A percentile compares a stretch with the other conserved stretches of the same genome.
phyloP scores from a whole-genome alignment of 2,888 invertebrate species.

The Drosophila falleni region DNA sequence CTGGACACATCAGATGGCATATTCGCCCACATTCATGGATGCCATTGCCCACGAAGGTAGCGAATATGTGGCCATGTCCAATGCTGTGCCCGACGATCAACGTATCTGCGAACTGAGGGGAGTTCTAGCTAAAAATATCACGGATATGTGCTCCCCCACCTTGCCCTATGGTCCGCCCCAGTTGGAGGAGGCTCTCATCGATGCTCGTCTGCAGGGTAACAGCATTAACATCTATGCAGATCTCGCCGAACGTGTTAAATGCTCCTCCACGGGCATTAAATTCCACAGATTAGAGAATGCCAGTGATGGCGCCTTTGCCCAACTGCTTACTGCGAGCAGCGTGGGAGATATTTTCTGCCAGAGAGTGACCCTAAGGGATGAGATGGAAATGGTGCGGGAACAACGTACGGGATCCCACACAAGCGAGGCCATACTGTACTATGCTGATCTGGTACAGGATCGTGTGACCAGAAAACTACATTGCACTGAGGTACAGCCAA shows the following conservation, averaged over 20 bases:
- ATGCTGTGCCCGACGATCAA: conserved; percentile 72
- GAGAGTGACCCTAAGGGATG: conserved; percentile 51
- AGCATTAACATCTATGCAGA: conserved; percentile 66
- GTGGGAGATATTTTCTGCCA: conserved; percentile 80
- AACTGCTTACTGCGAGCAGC: conserved; percentile 77
- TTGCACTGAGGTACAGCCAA: conserved; percentile 65
- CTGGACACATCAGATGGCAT: conserved; percentile 83
- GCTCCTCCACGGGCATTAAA: conserved; percentile 77
- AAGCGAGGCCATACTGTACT: conserved; percentile 62
- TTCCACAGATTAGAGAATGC: conserved; percentile 56
- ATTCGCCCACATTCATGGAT: conserved; percentile 78
- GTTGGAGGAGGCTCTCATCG: conserved; percentile 66
- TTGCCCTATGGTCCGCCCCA: conserved; percentile 79
- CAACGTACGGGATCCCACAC: conserved; percentile 58
- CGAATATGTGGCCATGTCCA: conserved; percentile 77
- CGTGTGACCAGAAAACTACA: conserved; percentile 40
- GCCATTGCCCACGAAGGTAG: conserved; percentile 52
- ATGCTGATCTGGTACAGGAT: conserved; percentile 55
- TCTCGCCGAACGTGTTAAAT: conserved; percentile 69
- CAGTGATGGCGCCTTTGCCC: conserved; percentile 49
- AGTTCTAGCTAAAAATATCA: conserved; percentile 17
- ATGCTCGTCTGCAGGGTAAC: conserved; percentile 63
- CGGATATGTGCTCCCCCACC: conserved; percentile 56
- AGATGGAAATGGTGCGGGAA: conserved; percentile 35
- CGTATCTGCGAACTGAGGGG: conserved; percentile 75